Percentiles rank a stretch among this genome's conserved stretches.
Conservation (phyloP, 2,888 invertebrate genomes). For the Pristionchus maxplancki region DNA sequence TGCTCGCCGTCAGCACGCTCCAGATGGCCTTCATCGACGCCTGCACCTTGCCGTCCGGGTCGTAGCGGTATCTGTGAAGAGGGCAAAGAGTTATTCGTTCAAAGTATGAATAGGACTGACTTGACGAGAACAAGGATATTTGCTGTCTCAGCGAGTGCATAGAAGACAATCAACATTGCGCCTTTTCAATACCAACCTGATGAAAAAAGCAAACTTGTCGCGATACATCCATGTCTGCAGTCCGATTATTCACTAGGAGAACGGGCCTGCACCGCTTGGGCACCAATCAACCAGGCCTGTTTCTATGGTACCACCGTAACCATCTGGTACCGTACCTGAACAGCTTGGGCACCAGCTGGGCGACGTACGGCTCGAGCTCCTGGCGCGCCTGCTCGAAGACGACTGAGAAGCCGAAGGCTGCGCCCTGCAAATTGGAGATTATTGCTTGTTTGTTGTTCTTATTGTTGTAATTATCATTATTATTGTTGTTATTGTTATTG, state of each 20-base stretch:
- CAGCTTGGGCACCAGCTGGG: conserved; percentile 90
- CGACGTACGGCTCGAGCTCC: conserved; percentile 88
- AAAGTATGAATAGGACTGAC: too few species aligned
- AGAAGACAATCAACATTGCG: too few species aligned
- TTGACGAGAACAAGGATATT: too few species aligned
- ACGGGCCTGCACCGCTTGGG: neutral
- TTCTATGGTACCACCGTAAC: neutral
- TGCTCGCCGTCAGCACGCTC: conserved; percentile 90
- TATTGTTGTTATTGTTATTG: too few species aligned
- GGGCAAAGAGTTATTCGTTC: too few species aligned
- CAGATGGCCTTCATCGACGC: conserved; percentile 95
- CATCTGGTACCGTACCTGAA: conserved; percentile 79
- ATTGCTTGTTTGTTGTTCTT: too few species aligned
- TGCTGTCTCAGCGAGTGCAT: too few species aligned
- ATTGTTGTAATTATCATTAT: too few species aligned
- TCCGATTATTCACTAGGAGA: too few species aligned
- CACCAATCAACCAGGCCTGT: neutral
- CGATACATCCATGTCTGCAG: too few species aligned
- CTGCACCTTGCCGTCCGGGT: conserved; percentile 93
- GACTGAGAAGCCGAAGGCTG: conserved; percentile 92
- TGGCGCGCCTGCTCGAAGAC: conserved; percentile 89
- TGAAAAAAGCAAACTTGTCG: too few species aligned
- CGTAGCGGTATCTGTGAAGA: conserved; percentile 85
- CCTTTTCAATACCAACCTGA: too few species aligned
- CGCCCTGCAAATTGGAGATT: conserved; percentile 82